Conservation (phyloP, 2,113 vertebrate genomes). For the Takifugu bimaculatus region DNA sequence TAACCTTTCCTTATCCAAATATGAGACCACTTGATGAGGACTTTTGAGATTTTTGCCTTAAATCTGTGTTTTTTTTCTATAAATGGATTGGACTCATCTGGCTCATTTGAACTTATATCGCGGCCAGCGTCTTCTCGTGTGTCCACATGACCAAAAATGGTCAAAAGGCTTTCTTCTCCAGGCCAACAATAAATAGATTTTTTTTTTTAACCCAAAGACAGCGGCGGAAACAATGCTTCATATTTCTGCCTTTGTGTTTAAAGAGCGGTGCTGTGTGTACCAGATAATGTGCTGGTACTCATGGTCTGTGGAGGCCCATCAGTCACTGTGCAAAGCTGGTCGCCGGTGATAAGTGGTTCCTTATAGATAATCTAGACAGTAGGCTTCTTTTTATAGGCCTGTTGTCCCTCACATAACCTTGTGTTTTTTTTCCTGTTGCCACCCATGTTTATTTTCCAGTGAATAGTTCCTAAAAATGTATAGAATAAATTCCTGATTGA, state of each 20-base stretch:
- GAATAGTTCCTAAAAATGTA: slow-evolving; percentile 5
- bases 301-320: slow-evolving; percentile 65
- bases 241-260: slow-evolving; percentile 72
- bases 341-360: slow-evolving; percentile 74
- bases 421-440: slow-evolving; percentile 42
- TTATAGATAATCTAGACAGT: slow-evolving; percentile 76
- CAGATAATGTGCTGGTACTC: slow-evolving; percentile 65
- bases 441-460: slow-evolving; percentile 29
- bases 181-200: slow-evolving; percentile 48
- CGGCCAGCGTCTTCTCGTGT: slow-evolving; percentile 6
- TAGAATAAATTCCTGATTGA: slow-evolving; percentile 10
- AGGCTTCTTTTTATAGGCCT: slow-evolving; percentile 67
- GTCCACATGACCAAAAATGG: slow-evolving; percentile 12
- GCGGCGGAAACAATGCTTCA: slow-evolving; percentile 61
- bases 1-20: not conserved
- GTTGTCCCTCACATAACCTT: slow-evolving; percentile 69
- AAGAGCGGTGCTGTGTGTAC: slow-evolving; percentile 69
- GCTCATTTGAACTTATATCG: not conserved
- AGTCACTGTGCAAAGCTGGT: slow-evolving; percentile 69
- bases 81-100: too few relatives aligned
- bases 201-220: slow-evolving; percentile 43
- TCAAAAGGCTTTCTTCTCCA: slow-evolving; percentile 36
- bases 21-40: slow-evolving; percentile 58
- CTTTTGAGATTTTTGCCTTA: slow-evolving; percentile 65
- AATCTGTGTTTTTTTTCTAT: too few relatives aligned